Percentiles rank a stretch among this genome's conserved stretches.
These are phyloP conservation scores for Mesocricetus auratus DNA, from an alignment of 2,113 vertebrate species.

Conservation along the genomic window DNA sequence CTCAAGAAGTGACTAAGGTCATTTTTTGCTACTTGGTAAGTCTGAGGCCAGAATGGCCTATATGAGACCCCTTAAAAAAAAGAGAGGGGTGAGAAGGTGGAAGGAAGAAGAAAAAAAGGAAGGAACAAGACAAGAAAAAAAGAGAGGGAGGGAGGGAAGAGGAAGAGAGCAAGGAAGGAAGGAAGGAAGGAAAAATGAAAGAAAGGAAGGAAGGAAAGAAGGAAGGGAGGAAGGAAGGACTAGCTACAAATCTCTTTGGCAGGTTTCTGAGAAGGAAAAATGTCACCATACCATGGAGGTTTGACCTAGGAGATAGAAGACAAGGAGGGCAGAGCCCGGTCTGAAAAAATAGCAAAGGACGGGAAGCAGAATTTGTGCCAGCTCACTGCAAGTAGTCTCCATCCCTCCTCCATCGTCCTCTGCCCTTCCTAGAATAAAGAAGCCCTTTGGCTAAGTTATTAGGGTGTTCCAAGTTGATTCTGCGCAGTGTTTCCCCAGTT, in stretches of 20 bases:
- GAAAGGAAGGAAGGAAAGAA: neutral
- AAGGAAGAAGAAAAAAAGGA: neutral
- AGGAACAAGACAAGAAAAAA: no score
- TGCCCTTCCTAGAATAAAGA: constrained; percentile 44
- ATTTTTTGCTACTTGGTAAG: neutral
- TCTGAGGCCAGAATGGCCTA: neutral
- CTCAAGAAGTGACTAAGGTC: neutral
- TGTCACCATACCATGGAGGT: neutral
- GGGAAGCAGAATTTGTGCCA: neutral
- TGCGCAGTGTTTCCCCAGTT: constrained; percentile 71
- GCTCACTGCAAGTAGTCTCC: neutral
- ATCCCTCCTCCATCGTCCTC: constrained; percentile 32
- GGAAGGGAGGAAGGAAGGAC: neutral
- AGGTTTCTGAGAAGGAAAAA: neutral
- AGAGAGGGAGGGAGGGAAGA: neutral
- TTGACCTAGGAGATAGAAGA: neutral
- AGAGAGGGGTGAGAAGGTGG: neutral
- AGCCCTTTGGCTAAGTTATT: constrained; percentile 65
- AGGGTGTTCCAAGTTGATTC: constrained; percentile 69
- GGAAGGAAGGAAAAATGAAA: no score
- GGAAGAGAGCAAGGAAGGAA: accelerated
- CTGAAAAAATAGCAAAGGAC: neutral
- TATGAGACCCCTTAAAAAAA: neutral
- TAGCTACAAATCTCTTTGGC: neutral
- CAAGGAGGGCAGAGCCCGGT: neutral